Evolutionary conservation across 2,113 vertebrate genomes (phyloP), one percentile per base, ranked within the genome.

Genomic region (Ranitomeya imitator): DNA sequence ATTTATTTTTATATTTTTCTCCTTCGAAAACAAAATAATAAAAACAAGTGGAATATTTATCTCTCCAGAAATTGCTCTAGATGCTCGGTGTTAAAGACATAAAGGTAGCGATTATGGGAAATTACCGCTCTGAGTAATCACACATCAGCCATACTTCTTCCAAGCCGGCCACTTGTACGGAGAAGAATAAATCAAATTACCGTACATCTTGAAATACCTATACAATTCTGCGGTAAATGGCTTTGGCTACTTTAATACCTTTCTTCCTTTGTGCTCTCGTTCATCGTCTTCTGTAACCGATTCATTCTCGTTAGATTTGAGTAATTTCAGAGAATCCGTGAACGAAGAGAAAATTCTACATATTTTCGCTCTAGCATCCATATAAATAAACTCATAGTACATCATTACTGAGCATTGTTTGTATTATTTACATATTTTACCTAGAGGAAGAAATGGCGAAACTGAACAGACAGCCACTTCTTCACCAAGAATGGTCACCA

Each of bases 11-110:
- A 15, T 69, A n/a, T 69, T 67, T 61, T 45, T 31, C 19, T 18
- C 23, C 55, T 73, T 57, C 51, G 54, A 45, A 69, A 84, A 85
- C 67, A 71, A 67, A 85, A 52, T 54, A 85, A 73, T 85, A 71
- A 71, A 85, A 85, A 57, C 55, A 85, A 85, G 51, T 26, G 65
- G 65, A 52, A 71, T 55, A 73, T 71, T 85, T 79, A 86, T 67
- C 45, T 16, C 31, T 69, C 21, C 23, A 67, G 37, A 79, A 85
- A 79, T 63, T 26, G 63, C 78, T 60, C 23, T 26, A 81, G 54
- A 71, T 23, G 18, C 23, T n/a, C 45, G 86, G 52, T 60, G 51
- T 87, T 87, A 59, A 55, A 81, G 79, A 19, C 55, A 60, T 57
- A 19, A 52, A 16, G 51, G 67, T 73, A 81, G n/a, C 37, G 65